Conservation (phyloP, 2,888 invertebrate species). For the Desoria tigrina region DNA sequence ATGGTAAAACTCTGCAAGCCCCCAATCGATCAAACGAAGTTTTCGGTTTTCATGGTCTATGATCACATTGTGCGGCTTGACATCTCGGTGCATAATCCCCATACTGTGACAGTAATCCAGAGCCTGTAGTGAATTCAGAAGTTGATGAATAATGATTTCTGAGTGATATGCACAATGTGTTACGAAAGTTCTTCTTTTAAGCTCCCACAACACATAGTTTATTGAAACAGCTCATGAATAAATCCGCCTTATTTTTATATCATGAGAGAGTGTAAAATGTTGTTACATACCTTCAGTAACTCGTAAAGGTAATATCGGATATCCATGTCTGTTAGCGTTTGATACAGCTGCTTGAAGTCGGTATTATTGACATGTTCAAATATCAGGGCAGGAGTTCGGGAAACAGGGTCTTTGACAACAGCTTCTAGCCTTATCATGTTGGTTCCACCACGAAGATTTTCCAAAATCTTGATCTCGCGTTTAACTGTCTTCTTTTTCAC, state of each 20-base stretch:
- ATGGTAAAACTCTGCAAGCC: conserved; percentile 99
- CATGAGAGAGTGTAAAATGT: no score
- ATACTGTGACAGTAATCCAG: conserved; percentile 99
- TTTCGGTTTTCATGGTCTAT: conserved; percentile 99
- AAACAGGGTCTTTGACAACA: conserved; percentile 95
- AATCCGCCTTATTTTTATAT: no score
- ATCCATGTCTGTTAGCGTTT: conserved; percentile 98
- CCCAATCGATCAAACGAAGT: conserved; percentile 99
- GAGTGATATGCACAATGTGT: no score
- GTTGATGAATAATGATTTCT: no score
- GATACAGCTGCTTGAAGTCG: conserved; percentile 99
- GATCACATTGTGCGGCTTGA: conserved; percentile 99
- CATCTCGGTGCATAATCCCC: conserved; percentile 99
- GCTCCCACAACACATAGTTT: no score
- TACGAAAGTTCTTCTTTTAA: no score
- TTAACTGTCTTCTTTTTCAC: conserved; percentile 99
- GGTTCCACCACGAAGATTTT: conserved; percentile 98
- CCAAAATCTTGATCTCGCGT: conserved; percentile 99
- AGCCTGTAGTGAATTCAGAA: conserved; percentile 64
- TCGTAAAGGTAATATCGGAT: conserved; percentile 99
- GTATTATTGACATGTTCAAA: conserved; percentile 99
- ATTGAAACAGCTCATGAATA: no score
- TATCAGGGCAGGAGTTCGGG: conserved; percentile 96
- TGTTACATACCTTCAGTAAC: conserved; percentile 90
- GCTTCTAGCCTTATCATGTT: conserved; percentile 98